Evolutionary conservation across 1,140 invertebrate genomes (phyloP).

Genomic region (Temnothorax longispinosus): DNA sequence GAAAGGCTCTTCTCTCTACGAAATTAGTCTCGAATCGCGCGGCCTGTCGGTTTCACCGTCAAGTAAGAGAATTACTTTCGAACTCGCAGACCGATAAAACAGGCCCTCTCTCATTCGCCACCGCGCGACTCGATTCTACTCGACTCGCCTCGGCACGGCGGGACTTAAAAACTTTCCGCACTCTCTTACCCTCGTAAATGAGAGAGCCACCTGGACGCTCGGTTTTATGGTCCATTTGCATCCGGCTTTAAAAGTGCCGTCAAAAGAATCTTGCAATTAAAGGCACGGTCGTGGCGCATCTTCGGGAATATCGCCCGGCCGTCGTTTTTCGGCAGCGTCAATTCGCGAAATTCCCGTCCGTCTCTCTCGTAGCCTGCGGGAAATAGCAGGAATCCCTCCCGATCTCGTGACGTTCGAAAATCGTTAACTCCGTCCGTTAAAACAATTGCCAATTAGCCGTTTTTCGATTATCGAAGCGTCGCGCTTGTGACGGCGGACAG

Average conservation of each 20-base stretch:
- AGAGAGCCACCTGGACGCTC: conserved; percentile 65
- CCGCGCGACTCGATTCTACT: conserved; percentile 48
- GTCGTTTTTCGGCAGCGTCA: conserved; percentile 14
- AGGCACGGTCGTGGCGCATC: conserved; percentile 77
- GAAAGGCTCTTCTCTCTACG: not conserved
- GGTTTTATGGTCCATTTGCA: conserved; percentile 84
- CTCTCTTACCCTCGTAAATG: conserved; percentile 78
- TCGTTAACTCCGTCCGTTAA: not conserved
- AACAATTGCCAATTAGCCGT: conserved; percentile 20
- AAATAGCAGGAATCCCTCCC: not conserved
- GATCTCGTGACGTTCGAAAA: not conserved
- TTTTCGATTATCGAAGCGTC: conserved; percentile 7
- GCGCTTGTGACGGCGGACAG: not conserved
- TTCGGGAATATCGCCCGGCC: conserved; percentile 10
- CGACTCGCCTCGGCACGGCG: not conserved
- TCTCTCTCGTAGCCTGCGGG: not conserved
- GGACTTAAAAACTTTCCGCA: conserved; percentile 79
- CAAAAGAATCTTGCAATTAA: conserved; percentile 82
- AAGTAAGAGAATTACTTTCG: conserved; percentile 82
- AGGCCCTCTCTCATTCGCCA: conserved; percentile 69
- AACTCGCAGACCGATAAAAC: conserved; percentile 82
- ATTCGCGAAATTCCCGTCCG: conserved; percentile 41
- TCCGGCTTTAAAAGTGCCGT: conserved; percentile 81
- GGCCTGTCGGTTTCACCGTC: conserved; percentile 72
- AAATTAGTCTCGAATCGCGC: conserved; percentile 69